phyloP scores from a whole-genome alignment of 2,113 vertebrate species.

The Dromiciops gliroides region DNA sequence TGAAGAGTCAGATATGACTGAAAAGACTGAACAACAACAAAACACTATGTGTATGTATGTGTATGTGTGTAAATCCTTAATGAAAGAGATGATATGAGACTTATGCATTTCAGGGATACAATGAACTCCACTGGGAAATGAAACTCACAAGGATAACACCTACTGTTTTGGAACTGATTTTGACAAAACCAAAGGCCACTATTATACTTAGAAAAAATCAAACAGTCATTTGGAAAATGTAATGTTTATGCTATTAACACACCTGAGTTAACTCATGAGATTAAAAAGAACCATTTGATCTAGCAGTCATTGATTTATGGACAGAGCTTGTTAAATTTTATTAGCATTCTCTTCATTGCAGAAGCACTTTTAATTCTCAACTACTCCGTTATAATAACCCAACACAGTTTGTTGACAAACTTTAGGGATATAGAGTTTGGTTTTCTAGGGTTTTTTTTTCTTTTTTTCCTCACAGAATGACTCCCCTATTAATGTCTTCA shows the following conservation, averaged over 20 bases:
- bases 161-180: slow-evolving; percentile 37
- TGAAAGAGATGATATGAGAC: slow-evolving; percentile 42
- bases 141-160: not conserved
- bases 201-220: slow-evolving; percentile 6
- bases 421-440: not conserved
- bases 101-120: slow-evolving; percentile 11
- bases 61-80: not conserved
- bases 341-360: slow-evolving; percentile 33
- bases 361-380: slow-evolving; percentile 59
- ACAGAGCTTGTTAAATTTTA: slow-evolving; percentile 29
- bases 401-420: slow-evolving; percentile 31
- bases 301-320: not conserved
- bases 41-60: not conserved
- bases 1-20: not conserved
- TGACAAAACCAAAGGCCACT: slow-evolving; percentile 7
- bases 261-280: slow-evolving; percentile 3
- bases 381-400: slow-evolving; percentile 8
- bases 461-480: slow-evolving; percentile 45
- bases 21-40: not conserved
- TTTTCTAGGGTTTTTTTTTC: not conserved
- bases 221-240: slow-evolving; percentile 32
- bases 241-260: slow-evolving; percentile 57
- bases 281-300: slow-evolving; percentile 41
- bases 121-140: not conserved
- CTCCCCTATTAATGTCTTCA: slow-evolving; percentile 64